A percentile compares a stretch with the other conserved stretches of the same genome.
phyloP scores from a whole-genome alignment of 2,113 vertebrate genomes.

The Shinisaurus crocodilurus region DNA sequence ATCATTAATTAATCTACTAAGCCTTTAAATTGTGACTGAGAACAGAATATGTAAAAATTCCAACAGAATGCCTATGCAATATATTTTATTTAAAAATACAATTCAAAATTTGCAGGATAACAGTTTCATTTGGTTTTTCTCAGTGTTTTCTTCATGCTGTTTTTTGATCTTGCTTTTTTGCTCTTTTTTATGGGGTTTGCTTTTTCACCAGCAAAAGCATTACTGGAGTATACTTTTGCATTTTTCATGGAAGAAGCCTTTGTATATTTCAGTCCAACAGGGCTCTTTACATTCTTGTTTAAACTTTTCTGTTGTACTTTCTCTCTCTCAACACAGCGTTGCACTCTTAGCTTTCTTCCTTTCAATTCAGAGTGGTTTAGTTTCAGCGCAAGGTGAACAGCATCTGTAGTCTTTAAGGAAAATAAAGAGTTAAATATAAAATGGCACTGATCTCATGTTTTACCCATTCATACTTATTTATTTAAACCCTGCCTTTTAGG shows the following conservation, averaged over 20 bases:
- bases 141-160: constrained; percentile 28
- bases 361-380: constrained; percentile 84
- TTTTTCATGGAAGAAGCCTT: constrained; percentile 36
- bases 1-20: not conserved
- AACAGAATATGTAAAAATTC: not conserved
- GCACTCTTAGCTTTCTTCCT: constrained; percentile 86
- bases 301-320: constrained; percentile 55
- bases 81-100: constrained; percentile 34
- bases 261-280: constrained; percentile 48
- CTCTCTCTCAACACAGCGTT: constrained; percentile 79
- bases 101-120: not conserved
- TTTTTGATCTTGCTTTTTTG: constrained; percentile 73
- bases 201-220: constrained; percentile 86
- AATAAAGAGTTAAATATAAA: not conserved
- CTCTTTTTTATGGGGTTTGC: constrained; percentile 60
- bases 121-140: constrained; percentile 50
- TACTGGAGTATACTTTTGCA: constrained; percentile 11
- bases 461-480: not conserved
- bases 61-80: not conserved
- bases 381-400: constrained; percentile 90
- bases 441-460: not conserved
- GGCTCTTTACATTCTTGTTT: constrained; percentile 34
- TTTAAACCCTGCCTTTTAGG: not conserved
- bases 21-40: not conserved
- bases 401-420: constrained; percentile 82